These are phyloP conservation scores for Globodera rostochiensis DNA, from an alignment of 1,140 invertebrate species.

Conservation along the genomic window DNA sequence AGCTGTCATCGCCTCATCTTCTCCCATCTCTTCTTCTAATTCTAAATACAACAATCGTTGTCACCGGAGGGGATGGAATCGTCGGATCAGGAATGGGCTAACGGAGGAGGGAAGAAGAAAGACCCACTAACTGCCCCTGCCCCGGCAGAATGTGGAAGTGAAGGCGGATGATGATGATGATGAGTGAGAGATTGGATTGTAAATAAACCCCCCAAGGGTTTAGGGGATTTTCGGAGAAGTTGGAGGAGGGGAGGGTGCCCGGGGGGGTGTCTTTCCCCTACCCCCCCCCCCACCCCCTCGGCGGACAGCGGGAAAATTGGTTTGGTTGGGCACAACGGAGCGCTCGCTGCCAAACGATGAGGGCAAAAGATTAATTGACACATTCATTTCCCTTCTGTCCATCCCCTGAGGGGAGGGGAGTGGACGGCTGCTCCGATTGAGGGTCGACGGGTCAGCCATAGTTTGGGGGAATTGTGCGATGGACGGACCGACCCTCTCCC, in stretches of 20 bases:
- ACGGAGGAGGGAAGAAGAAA: not conserved
- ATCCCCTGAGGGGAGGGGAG: not conserved
- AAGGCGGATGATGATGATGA: not conserved
- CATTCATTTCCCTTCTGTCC: not conserved
- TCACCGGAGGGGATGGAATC: not conserved
- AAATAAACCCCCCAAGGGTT: too few species aligned
- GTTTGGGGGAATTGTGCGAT: too few species aligned
- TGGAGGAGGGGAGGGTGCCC: not conserved
- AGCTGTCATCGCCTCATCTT: not conserved
- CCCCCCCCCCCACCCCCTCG: not conserved
- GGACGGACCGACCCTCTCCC: too few species aligned
- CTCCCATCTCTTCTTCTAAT: too few species aligned
- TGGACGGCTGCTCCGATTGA: not conserved
- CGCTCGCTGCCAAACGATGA: not conserved
- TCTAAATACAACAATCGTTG: not conserved
- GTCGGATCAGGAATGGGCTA: too few species aligned
- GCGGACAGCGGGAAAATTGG: not conserved
- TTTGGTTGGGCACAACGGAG: not conserved
- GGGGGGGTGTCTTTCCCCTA: too few species aligned
- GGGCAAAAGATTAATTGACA: not conserved
- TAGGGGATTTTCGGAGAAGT: not conserved
- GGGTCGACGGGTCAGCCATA: not conserved
- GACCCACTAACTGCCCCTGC: too few species aligned
- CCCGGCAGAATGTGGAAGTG: not conserved
- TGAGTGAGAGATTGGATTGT: not conserved